Evolutionary conservation across 2,113 vertebrate genomes (phyloP).

Genomic region (Cephalophus harveyi): DNA sequence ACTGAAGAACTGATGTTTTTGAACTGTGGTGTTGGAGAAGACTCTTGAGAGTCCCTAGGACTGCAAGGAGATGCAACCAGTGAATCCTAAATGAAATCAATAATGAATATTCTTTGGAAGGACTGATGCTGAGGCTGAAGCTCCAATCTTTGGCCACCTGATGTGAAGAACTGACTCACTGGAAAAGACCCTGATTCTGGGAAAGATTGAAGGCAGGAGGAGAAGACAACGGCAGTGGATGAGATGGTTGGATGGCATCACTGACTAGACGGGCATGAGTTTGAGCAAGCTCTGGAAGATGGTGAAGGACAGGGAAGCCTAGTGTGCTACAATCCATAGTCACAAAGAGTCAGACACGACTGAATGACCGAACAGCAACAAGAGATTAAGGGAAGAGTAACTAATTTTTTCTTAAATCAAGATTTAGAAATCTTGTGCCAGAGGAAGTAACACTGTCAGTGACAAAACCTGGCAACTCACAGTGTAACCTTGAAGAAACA

Average conservation of each 20-base stretch:
- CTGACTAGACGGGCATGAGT: not conserved
- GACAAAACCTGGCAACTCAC: not conserved
- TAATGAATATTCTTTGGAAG: not conserved
- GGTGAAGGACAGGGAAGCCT: not conserved
- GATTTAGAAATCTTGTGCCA: not conserved
- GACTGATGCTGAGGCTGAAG: not conserved
- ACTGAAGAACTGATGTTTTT: not conserved
- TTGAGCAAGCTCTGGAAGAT: not conserved
- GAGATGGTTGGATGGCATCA: not conserved
- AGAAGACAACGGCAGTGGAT: rapidly evolving
- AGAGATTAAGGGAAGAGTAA: not conserved
- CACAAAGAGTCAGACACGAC: not conserved
- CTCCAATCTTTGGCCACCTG: not conserved
- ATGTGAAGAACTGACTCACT: not conserved
- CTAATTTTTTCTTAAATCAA: not conserved
- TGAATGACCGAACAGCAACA: not conserved
- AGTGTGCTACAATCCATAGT: rapidly evolving
- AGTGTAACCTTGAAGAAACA: not conserved
- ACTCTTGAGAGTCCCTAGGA: not conserved
- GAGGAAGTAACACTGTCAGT: not conserved
- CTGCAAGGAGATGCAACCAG: not conserved
- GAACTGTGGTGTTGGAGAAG: not conserved
- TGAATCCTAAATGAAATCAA: not conserved
- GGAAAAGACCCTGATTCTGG: not conserved
- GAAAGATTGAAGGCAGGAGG: not conserved